Conservation (phyloP, 2,113 vertebrate genomes). For the Cepphus grylle region DNA sequence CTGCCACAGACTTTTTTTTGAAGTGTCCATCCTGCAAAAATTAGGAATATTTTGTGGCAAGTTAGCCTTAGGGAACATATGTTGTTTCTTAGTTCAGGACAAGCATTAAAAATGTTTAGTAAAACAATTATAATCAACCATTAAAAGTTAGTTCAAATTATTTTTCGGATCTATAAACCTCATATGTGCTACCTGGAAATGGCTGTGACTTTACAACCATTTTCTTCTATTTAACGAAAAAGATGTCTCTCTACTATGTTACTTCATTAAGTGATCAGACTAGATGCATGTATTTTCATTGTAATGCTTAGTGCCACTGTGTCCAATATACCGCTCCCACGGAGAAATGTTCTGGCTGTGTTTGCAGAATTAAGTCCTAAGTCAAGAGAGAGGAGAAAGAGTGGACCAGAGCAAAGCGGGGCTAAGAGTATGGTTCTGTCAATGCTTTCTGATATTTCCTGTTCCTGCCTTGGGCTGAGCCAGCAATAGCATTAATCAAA, state of each 20-base stretch:
- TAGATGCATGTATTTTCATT: background rate
- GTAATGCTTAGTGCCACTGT: background rate
- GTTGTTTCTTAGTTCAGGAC: background rate
- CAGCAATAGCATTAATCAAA: background rate
- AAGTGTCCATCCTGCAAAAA: background rate
- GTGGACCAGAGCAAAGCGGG: accelerated
- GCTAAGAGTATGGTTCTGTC: background rate
- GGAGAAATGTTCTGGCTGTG: background rate
- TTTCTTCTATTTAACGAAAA: background rate
- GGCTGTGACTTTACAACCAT: background rate
- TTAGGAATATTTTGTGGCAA: background rate
- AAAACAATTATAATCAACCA: background rate
- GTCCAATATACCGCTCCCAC: background rate
- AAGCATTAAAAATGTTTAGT: background rate
- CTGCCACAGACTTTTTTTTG: background rate
- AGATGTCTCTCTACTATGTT: background rate
- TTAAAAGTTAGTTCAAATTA: background rate
- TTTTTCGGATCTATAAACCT: background rate
- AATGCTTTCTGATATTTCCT: background rate
- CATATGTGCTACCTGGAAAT: background rate
- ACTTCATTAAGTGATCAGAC: background rate
- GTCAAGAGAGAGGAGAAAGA: background rate
- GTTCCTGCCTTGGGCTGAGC: background rate
- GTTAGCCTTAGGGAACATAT: background rate
- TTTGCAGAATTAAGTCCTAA: background rate